Percentiles rank a stretch among this genome's conserved stretches.
Conservation (phyloP, 2,888 invertebrate genomes). For the Nemoura dubitans region DNA sequence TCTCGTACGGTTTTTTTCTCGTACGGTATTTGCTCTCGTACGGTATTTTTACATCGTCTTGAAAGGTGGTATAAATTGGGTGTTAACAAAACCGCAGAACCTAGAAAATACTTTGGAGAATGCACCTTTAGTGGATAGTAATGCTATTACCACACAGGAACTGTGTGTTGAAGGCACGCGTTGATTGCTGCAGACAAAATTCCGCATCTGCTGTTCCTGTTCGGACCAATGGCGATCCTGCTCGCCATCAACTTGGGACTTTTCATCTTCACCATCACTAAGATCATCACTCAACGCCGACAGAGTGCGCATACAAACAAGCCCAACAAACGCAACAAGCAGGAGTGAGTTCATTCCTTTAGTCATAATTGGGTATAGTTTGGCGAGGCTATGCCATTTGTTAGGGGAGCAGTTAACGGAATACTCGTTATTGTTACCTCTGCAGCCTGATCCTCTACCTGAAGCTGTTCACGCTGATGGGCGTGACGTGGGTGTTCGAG, state of each 20-base stretch:
- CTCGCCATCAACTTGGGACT: slow-evolving; percentile 53
- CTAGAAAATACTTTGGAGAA: too few species aligned
- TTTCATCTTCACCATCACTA: slow-evolving; percentile 55
- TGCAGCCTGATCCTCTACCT: slow-evolving; percentile 52
- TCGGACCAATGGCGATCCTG: slow-evolving; percentile 53
- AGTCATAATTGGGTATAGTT: too few species aligned
- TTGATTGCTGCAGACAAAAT: not conserved
- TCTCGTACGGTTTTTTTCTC: too few species aligned
- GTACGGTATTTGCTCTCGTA: too few species aligned
- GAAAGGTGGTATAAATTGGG: too few species aligned
- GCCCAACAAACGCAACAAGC: not conserved
- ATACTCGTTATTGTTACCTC: not conserved
- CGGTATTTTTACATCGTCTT: too few species aligned
- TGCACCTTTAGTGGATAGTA: too few species aligned
- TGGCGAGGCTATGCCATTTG: too few species aligned
- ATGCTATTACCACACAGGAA: too few species aligned
- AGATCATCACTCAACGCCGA: slow-evolving; percentile 52
- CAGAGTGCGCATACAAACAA: not conserved
- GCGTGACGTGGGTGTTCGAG: slow-evolving; percentile 56
- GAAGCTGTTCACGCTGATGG: slow-evolving; percentile 57
- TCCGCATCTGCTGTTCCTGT: slow-evolving; percentile 51
- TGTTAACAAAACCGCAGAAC: too few species aligned
- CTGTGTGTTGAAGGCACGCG: not conserved
- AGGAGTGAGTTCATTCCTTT: not conserved
- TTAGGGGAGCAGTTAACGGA: too few species aligned